A percentile compares a stretch with the other conserved stretches of the same genome.
These are phyloP conservation scores for Aquatica leii DNA, from an alignment of 2,888 invertebrate species.

Conservation along the genomic window DNA sequence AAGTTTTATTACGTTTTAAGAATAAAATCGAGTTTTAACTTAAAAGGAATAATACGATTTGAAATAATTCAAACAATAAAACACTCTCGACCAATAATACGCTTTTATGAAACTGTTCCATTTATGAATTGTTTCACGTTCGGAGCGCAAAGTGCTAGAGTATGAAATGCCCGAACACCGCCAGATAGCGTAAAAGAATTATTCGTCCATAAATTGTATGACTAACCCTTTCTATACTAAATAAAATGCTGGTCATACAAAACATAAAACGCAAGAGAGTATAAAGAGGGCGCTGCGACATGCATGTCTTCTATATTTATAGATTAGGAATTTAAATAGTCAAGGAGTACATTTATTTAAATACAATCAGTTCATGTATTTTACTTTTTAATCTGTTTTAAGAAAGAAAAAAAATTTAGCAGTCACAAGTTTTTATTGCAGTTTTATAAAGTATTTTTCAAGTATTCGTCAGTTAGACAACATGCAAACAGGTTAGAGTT, in stretches of 20 bases:
- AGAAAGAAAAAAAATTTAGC: too few relatives aligned
- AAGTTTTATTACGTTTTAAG: constrained; percentile 12
- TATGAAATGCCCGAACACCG: constrained; percentile 39
- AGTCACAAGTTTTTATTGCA: too few relatives aligned
- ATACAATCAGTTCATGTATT: too few relatives aligned
- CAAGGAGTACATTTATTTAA: too few relatives aligned
- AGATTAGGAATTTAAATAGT: not conserved
- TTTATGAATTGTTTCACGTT: constrained; percentile 42
- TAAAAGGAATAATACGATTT: constrained; percentile 23
- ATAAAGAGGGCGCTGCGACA: constrained; percentile 17
- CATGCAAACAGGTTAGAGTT: too few relatives aligned
- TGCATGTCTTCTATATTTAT: not conserved
- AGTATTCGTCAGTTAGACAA: too few relatives aligned
- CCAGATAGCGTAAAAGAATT: constrained; percentile 45
- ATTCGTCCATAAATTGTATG: constrained; percentile 47
- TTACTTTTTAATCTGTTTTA: too few relatives aligned
- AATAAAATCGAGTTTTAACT: constrained; percentile 6
- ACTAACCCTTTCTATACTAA: constrained; percentile 46
- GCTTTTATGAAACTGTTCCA: constrained; percentile 39
- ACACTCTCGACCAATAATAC: constrained; percentile 36
- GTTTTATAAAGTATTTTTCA: too few relatives aligned
- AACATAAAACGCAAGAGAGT: constrained; percentile 27
- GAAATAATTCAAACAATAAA: constrained; percentile 34
- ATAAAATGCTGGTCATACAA: constrained; percentile 43
- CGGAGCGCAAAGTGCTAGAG: constrained; percentile 38